A percentile compares a stretch with the other conserved stretches of the same genome.
Evolutionary conservation across 2,888 invertebrate species (phyloP).

Genomic region (Petrophora chlorosata): DNA sequence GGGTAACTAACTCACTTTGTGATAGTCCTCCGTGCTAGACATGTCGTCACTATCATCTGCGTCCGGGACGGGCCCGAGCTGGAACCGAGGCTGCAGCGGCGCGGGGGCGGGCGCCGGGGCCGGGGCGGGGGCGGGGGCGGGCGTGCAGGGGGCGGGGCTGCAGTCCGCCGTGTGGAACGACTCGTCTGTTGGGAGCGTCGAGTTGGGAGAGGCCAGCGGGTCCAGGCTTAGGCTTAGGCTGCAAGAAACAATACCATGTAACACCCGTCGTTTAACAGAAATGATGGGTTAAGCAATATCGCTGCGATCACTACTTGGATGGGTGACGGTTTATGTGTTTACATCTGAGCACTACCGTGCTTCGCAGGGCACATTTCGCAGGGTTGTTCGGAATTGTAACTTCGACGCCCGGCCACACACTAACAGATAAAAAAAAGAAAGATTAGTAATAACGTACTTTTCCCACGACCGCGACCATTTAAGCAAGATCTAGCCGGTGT

Average conservation of each 20-base stretch:
- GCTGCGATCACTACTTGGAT: no score
- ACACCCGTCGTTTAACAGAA: no score
- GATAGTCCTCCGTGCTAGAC: constrained; percentile 85
- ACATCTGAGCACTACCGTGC: no score
- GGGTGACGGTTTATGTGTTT: no score
- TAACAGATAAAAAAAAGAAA: no score
- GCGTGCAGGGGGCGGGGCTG: constrained; percentile 56
- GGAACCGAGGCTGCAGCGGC: constrained; percentile 54
- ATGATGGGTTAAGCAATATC: no score
- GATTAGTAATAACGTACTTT: no score
- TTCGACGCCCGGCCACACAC: no score
- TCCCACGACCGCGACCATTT: no score
- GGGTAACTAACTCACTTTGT: constrained; percentile 56
- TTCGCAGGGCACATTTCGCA: no score
- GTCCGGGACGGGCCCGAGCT: constrained; percentile 63
- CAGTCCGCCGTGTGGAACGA: constrained; percentile 91
- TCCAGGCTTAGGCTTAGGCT: constrained; percentile 88
- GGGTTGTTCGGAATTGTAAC: no score
- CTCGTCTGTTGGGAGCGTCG: constrained; percentile 83
- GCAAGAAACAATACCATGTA: constrained; percentile 24
- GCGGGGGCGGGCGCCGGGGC: constrained; percentile 25
- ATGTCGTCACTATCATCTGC: constrained; percentile 83
- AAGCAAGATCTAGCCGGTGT: no score
- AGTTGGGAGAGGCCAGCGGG: constrained; percentile 76
- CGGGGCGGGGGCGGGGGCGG: constrained; percentile 43